A percentile compares a stretch with the other conserved stretches of the same genome.
These are phyloP conservation scores for Taurulus bubalis DNA, from an alignment of 2,113 vertebrate genomes.

Conservation along the genomic window DNA sequence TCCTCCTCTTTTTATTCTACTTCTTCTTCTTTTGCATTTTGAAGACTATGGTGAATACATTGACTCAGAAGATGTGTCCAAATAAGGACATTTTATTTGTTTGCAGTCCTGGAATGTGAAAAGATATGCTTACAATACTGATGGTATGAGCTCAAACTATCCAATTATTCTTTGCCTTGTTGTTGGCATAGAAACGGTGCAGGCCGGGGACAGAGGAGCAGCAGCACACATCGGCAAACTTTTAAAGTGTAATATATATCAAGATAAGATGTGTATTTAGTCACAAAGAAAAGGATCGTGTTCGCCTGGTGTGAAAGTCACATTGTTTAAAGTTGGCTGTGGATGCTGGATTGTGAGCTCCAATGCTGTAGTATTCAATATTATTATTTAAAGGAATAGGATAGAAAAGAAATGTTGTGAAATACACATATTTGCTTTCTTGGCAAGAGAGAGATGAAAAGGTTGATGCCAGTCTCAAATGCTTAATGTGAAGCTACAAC, in stretches of 20 bases:
- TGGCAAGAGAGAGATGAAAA: conserved; percentile 5
- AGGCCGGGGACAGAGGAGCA: not conserved
- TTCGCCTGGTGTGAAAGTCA: conserved; percentile 16
- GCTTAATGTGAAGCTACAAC: conserved; percentile 2
- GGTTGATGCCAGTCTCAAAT: not conserved
- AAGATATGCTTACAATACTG: not conserved
- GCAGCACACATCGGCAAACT: not conserved
- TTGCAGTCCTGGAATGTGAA: not conserved
- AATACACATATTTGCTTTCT: not conserved
- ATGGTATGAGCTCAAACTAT: not conserved
- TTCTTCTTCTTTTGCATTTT: conserved; percentile 48
- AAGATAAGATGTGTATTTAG: conserved; percentile 21
- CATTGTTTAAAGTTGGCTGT: conserved; percentile 20
- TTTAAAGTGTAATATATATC: not conserved
- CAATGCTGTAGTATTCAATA: not conserved
- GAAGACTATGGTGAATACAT: conserved; percentile 34
- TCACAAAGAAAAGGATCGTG: not conserved
- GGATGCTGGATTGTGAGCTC: conserved; percentile 9
- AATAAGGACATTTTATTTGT: conserved; percentile 28
- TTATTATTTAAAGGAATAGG: not conserved
- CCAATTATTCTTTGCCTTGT: not conserved
- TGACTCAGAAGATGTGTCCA: conserved; percentile 48
- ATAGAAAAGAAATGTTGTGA: not conserved
- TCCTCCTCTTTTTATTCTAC: conserved; percentile 22
- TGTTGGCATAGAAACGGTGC: conserved; percentile 1